These are phyloP conservation scores for Adelges cooleyi DNA, from an alignment of 1,140 invertebrate genomes.

Conservation along the genomic window DNA sequence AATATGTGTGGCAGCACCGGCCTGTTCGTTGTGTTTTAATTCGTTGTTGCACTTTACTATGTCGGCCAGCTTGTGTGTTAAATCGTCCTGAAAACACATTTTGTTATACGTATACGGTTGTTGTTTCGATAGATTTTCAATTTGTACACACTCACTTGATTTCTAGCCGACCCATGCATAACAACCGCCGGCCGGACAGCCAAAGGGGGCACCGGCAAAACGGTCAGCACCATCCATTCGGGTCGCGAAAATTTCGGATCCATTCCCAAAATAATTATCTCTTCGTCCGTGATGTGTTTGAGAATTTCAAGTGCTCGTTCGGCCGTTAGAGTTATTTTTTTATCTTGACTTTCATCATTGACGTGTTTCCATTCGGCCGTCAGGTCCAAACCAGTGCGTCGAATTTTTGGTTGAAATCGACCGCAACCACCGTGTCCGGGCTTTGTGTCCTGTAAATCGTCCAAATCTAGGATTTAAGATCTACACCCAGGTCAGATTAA, in stretches of 20 bases:
- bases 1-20: conserved; percentile 92
- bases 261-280: conserved; percentile 90
- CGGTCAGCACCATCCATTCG: conserved; percentile 99
- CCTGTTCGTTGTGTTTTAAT: conserved; percentile 82
- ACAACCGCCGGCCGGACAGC: conserved; percentile 90
- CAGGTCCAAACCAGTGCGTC: conserved; percentile 78
- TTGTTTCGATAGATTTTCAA: too few species aligned
- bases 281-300: conserved; percentile 94
- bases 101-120: too few species aligned
- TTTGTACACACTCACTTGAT: conserved; percentile 54
- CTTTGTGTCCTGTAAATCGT: too few species aligned
- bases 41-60: conserved; percentile 99
- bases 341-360: conserved; percentile 95
- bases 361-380: conserved; percentile 96
- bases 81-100: conserved; percentile 69
- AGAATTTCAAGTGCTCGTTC: conserved; percentile 94
- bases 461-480: too few species aligned
- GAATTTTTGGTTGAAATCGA: conserved; percentile 87
- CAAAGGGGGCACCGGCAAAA: conserved; percentile 90
- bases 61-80: conserved; percentile 96
- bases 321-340: conserved; percentile 82
- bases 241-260: conserved; percentile 90
- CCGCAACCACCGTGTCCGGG: conserved; percentile 91
- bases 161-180: conserved; percentile 99
- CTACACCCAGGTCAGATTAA: too few species aligned